Evolutionary conservation across 2,888 invertebrate genomes (phyloP).

Genomic region (Gryllus longicercus): DNA sequence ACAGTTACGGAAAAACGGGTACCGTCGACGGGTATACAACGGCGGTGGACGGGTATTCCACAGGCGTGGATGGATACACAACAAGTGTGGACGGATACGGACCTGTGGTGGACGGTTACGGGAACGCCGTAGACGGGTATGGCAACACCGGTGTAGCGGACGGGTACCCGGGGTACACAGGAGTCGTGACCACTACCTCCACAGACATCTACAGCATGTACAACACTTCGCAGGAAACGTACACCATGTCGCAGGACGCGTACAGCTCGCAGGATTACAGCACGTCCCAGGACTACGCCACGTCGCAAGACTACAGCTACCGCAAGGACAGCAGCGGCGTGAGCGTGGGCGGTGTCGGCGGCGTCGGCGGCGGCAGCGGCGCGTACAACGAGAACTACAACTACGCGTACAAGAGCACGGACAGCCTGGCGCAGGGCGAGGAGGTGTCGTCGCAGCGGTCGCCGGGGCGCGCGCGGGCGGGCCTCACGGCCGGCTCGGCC

Average conservation of each 20-base stretch:
- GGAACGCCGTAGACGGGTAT: slow-evolving; percentile 45
- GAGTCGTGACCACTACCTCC: background rate
- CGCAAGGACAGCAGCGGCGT: slow-evolving; percentile 17
- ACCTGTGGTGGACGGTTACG: slow-evolving; percentile 41
- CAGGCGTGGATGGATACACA: background rate
- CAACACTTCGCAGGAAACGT: slow-evolving; percentile 1
- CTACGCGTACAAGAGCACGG: slow-evolving; percentile 66
- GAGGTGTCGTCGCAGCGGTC: slow-evolving; percentile 35
- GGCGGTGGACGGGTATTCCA: slow-evolving; percentile 4
- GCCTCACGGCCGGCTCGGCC: background rate
- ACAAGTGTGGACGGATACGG: background rate
- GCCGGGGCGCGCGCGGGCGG: background rate
- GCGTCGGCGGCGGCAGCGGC: slow-evolving; percentile 40
- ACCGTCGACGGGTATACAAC: background rate
- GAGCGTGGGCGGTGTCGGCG: background rate
- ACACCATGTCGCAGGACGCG: slow-evolving; percentile 4
- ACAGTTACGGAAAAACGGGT: slow-evolving; percentile 1
- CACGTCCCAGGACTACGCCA: slow-evolving; percentile 30
- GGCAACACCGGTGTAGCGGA: slow-evolving; percentile 43
- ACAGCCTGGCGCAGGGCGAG: slow-evolving; percentile 52
- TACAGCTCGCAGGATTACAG: slow-evolving; percentile 17
- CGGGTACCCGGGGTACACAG: slow-evolving; percentile 6
- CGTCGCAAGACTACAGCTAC: slow-evolving; percentile 39
- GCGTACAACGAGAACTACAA: slow-evolving; percentile 67
- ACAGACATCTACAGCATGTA: slow-evolving; percentile 2